Conservation (phyloP, 2,888 invertebrate species). For the Polyploca ridens region DNA sequence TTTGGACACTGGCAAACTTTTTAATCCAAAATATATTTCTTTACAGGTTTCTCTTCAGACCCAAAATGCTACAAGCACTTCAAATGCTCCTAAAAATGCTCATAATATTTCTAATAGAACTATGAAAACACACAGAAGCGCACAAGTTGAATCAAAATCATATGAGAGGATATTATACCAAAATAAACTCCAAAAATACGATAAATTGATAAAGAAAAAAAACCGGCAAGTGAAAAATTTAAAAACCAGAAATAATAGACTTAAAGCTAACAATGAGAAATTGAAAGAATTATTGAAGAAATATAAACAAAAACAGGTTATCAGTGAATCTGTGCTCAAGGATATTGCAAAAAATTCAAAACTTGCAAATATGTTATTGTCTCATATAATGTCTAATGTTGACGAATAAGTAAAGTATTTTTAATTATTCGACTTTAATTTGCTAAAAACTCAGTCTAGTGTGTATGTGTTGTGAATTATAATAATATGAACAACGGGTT, state of each 20-base stretch:
- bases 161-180: background rate
- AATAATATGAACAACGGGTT: too few relatives aligned
- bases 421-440: too few relatives aligned
- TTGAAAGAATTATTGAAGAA: background rate
- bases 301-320: slow-evolving; percentile 1
- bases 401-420: too few relatives aligned
- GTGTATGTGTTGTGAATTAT: too few relatives aligned
- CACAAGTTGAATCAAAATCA: background rate
- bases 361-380: background rate
- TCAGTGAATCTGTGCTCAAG: slow-evolving; percentile 2
- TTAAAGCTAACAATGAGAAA: background rate
- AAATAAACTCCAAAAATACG: background rate
- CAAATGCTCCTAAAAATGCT: background rate
- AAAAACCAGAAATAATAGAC: background rate
- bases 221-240: background rate
- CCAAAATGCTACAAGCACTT: background rate
- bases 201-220: background rate
- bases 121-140: background rate
- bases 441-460: too few relatives aligned
- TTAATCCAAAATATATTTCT: background rate
- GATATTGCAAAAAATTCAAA: background rate
- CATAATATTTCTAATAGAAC: background rate
- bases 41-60: background rate
- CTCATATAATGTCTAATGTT: background rate
- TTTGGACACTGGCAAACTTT: too few relatives aligned